Conservation (phyloP, 1,140 invertebrate genomes). For the Dinoponera quadriceps region DNA sequence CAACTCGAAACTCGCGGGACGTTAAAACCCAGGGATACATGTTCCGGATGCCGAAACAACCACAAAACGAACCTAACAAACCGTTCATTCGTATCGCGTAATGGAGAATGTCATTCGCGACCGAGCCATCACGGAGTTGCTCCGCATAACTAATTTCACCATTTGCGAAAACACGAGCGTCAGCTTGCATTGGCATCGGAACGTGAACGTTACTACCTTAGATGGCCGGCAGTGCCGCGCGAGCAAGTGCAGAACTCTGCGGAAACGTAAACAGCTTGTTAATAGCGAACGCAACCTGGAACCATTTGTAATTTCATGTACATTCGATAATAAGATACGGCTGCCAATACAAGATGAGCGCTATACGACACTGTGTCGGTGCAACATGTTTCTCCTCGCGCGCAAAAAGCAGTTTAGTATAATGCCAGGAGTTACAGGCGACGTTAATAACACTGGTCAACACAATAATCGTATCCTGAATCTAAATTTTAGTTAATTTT, state of each 20-base stretch:
- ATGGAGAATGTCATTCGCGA: conserved; percentile 34
- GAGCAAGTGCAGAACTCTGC: not conserved
- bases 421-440: too few species aligned
- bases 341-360: not conserved
- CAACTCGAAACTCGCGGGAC: not conserved
- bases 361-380: not conserved
- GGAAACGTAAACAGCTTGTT: conserved; percentile 18
- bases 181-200: conserved; percentile 56
- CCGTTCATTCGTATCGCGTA: conserved; percentile 22
- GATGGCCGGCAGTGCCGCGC: not conserved
- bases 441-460: too few species aligned
- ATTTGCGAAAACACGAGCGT: conserved; percentile 52
- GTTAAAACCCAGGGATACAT: conserved; percentile 25
- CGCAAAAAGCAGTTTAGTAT: too few species aligned
- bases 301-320: conserved; percentile 11
- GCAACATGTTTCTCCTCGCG: too few species aligned
- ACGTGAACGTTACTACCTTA: conserved; percentile 42
- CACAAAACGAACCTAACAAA: conserved; percentile 36
- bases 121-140: conserved; percentile 30
- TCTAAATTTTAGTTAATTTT: too few species aligned
- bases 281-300: not conserved
- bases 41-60: conserved; percentile 32
- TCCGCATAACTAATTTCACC: conserved; percentile 41
- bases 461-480: too few species aligned
- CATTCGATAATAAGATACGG: conserved; percentile 13